Evolutionary conservation across 2,888 invertebrate genomes (phyloP).

Genomic region (Heliconius ismenius): DNA sequence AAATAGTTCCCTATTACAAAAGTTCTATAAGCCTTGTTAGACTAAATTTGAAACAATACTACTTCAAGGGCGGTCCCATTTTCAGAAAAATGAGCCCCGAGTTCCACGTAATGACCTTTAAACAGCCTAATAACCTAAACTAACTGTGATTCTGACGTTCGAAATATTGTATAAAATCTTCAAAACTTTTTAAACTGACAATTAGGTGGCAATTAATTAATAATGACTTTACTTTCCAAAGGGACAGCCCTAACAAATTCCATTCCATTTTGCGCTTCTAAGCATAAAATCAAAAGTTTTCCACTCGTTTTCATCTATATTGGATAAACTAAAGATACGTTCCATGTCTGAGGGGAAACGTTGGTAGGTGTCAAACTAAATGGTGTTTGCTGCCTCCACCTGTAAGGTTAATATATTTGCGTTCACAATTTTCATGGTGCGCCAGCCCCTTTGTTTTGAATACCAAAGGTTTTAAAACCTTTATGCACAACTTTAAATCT

Average conservation of each 20-base stretch:
- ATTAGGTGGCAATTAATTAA: neutral
- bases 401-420: conserved; percentile 31
- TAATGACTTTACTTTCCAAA: neutral
- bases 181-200: neutral
- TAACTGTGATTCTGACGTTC: neutral
- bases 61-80: neutral
- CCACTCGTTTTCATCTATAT: conserved; percentile 26
- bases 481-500: conserved; percentile 2
- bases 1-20: neutral
- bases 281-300: conserved; percentile 23
- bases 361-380: conserved; percentile 30
- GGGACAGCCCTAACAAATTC: neutral
- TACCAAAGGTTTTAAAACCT: conserved; percentile 6
- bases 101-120: neutral
- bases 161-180: neutral
- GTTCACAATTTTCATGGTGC: conserved; percentile 19
- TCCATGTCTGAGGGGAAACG: conserved; percentile 24
- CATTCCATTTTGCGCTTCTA: neutral
- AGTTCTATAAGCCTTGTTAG: neutral
- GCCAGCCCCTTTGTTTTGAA: conserved; percentile 27
- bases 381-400: conserved; percentile 28
- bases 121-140: neutral
- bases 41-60: neutral
- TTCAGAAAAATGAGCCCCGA: neutral
- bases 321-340: conserved; percentile 31